phyloP scores from a whole-genome alignment of 1,140 invertebrate species.

The Antheraea mylitta region DNA sequence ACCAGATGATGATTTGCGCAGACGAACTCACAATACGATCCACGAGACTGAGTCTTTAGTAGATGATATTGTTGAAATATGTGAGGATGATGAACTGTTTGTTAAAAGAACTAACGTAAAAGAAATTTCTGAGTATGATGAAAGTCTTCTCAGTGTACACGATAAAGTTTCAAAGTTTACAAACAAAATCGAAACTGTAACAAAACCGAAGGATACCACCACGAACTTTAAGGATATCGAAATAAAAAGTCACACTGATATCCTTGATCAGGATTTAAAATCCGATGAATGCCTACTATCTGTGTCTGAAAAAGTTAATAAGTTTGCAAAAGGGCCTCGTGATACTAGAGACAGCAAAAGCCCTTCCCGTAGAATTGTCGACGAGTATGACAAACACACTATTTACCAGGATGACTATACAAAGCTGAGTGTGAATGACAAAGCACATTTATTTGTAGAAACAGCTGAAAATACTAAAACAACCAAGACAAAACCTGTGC shows the following conservation, averaged over 20 bases:
- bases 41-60: slow-evolving; percentile 71
- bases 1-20: slow-evolving; percentile 82
- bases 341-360: slow-evolving; percentile 50
- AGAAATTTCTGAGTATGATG: slow-evolving; percentile 50
- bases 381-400: slow-evolving; percentile 72
- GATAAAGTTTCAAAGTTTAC: slow-evolving; percentile 79
- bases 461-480: slow-evolving; percentile 80
- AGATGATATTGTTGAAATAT: slow-evolving; percentile 79
- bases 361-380: slow-evolving; percentile 55
- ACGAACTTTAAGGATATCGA: slow-evolving; percentile 55
- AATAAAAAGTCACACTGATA: slow-evolving; percentile 52
- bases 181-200: slow-evolving; percentile 48
- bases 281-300: slow-evolving; percentile 79
- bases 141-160: slow-evolving; percentile 72
- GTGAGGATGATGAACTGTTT: slow-evolving; percentile 73
- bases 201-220: slow-evolving; percentile 54
- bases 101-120: slow-evolving; percentile 50
- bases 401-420: slow-evolving; percentile 81
- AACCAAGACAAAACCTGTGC: slow-evolving; percentile 59
- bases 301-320: slow-evolving; percentile 81
- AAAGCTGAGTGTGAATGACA: slow-evolving; percentile 82
- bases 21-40: slow-evolving; percentile 62
- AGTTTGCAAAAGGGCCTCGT: slow-evolving; percentile 75
- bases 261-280: slow-evolving; percentile 54
- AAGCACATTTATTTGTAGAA: slow-evolving; percentile 82